A percentile compares a stretch with the other conserved stretches of the same genome.
Conservation (phyloP, 2,797 vertebrate genomes). For the Sphenodon punctatus region DNA sequence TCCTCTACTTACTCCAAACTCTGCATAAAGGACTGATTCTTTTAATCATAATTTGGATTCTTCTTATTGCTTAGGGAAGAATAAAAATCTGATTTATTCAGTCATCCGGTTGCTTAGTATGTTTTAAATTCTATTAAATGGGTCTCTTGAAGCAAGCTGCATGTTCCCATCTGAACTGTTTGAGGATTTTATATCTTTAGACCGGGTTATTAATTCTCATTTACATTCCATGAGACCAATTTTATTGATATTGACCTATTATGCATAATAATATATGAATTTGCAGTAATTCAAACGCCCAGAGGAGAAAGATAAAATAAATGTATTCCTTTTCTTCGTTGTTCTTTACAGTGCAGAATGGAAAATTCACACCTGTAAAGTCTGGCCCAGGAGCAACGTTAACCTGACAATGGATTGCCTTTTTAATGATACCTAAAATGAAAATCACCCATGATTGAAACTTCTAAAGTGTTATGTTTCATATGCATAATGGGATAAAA, state of each 20-base stretch:
- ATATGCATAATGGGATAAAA: conserved; percentile 25
- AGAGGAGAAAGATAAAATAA: conserved; percentile 27
- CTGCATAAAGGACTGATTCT: background rate
- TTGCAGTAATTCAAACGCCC: background rate
- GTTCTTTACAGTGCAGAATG: background rate
- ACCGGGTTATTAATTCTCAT: conserved; percentile 32
- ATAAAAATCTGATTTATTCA: conserved; percentile 15
- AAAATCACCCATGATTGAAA: background rate
- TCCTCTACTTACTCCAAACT: background rate
- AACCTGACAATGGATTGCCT: background rate
- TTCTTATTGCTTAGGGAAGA: background rate
- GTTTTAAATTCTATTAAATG: conserved; percentile 15
- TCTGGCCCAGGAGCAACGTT: background rate
- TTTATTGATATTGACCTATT: conserved; percentile 39
- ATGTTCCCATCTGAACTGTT: background rate
- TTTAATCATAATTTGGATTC: background rate
- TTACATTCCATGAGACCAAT: conserved; percentile 18
- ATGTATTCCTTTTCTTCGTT: background rate
- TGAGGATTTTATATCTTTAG: conserved; percentile 45
- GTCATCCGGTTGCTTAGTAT: background rate
- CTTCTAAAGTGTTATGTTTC: too few relatives aligned
- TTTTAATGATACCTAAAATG: background rate
- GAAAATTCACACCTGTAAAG: conserved; percentile 32
- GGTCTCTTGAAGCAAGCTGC: background rate
- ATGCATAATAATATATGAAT: conserved; percentile 24